Percentiles rank a stretch among this genome's conserved stretches.
Evolutionary conservation across 1,140 invertebrate species (phyloP).

Genomic region (Meloidogyne floridensis): DNA sequence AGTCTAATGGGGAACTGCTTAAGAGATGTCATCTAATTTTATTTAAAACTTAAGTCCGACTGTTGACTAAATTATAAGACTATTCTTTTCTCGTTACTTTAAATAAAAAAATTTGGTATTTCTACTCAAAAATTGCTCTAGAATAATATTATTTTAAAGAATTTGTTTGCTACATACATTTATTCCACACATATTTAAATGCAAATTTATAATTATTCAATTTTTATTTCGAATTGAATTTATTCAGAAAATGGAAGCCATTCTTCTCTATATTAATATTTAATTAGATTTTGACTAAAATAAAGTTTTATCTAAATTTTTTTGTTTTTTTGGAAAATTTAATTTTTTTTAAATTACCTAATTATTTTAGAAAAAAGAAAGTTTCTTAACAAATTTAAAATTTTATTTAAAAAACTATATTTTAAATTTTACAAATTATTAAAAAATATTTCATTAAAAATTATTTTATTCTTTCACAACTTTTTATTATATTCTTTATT

Average conservation of each 20-base stretch:
- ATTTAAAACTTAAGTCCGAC: no score
- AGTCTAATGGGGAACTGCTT: no score
- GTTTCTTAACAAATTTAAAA: no score
- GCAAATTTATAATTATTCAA: slow-evolving; percentile 2
- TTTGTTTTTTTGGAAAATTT: background rate
- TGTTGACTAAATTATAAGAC: no score
- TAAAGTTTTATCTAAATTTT: background rate
- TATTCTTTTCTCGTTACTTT: no score
- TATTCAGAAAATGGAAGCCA: background rate
- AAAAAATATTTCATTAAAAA: background rate
- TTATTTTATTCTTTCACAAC: background rate
- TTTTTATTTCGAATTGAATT: slow-evolving; percentile 10
- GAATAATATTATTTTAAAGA: background rate
- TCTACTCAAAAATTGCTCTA: background rate
- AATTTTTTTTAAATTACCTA: background rate
- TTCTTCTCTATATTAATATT: background rate
- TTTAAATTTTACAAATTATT: no score
- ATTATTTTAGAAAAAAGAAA: background rate
- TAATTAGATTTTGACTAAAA: slow-evolving; percentile 1
- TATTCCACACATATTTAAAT: slow-evolving; percentile 1
- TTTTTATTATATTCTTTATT: background rate
- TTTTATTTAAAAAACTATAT: no score
- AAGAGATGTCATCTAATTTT: no score
- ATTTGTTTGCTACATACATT: background rate
- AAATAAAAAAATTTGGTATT: background rate